Conservation (phyloP, 2,797 vertebrate species). For the Eulemur albifrons region DNA sequence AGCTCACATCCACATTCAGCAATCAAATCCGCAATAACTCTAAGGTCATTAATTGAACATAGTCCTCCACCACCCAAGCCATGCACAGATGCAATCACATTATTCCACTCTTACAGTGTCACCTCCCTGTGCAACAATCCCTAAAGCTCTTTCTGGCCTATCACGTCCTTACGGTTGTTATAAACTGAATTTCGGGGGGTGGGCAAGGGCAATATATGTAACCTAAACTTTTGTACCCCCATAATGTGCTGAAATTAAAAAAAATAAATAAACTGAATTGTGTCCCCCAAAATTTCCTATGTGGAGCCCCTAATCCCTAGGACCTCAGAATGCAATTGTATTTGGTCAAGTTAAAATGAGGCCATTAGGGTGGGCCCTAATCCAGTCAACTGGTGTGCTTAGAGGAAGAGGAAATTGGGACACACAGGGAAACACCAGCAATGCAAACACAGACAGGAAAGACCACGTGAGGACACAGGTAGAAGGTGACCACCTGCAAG, state of each 20-base stretch:
- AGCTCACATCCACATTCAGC: not conserved
- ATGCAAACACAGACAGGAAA: not conserved
- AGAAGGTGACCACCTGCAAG: not conserved
- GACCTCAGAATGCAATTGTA: not conserved
- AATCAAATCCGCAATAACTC: not conserved
- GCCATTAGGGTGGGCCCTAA: not conserved
- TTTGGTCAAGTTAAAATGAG: not conserved
- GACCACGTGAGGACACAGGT: not conserved
- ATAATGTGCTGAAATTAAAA: too few species aligned
- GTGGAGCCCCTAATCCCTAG: not conserved
- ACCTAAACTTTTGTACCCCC: too few species aligned
- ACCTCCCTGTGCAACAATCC: not conserved
- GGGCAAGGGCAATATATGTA: too few species aligned
- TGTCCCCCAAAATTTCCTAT: not conserved
- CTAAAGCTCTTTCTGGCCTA: not conserved
- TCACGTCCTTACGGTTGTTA: not conserved
- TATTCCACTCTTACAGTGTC: not conserved
- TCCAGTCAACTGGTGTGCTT: not conserved
- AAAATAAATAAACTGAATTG: not conserved
- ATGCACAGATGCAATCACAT: not conserved
- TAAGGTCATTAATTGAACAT: not conserved
- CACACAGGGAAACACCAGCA: not conserved
- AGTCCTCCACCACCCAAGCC: not conserved
- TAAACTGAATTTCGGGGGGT: not conserved
- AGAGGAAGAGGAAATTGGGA: not conserved